phyloP scores from a whole-genome alignment of 1,140 invertebrate species.

The Scaptodrosophila lebanonensis region DNA sequence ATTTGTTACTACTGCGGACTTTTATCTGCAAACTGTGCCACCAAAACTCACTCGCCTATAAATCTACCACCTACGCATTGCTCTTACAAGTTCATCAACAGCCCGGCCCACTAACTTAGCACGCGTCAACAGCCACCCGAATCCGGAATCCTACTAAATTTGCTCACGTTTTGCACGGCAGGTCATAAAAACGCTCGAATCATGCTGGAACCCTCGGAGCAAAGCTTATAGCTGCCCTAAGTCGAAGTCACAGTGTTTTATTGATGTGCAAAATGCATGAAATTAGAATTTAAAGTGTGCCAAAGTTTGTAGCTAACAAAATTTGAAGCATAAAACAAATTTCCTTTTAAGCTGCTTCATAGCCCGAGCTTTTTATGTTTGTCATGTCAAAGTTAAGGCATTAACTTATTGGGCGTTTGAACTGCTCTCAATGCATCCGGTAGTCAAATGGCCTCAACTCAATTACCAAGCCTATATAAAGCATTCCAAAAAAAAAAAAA shows the following conservation, averaged over 20 bases:
- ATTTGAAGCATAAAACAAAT: conserved; percentile 8
- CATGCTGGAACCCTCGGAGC: conserved; percentile 34
- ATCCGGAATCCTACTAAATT: conserved; percentile 40
- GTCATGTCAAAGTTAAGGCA: not conserved
- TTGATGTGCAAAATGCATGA: conserved; percentile 73
- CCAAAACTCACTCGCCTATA: too few relatives aligned
- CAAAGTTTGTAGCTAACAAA: conserved; percentile 31
- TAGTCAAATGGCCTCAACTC: too few relatives aligned
- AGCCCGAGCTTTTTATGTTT: conserved; percentile 15
- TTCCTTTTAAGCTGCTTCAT: conserved; percentile 7
- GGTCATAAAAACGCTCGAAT: conserved; percentile 57
- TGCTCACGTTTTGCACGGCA: conserved; percentile 50
- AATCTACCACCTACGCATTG: too few relatives aligned
- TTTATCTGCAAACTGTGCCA: too few relatives aligned
- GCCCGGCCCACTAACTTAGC: conserved; percentile 27
- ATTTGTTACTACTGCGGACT: too few relatives aligned
- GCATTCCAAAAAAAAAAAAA: conserved; percentile 50
- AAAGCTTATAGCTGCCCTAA: conserved; percentile 3
- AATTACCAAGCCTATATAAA: conserved; percentile 43
- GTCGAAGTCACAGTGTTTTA: conserved; percentile 51
- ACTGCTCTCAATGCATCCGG: too few relatives aligned
- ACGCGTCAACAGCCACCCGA: too few relatives aligned
- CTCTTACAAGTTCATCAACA: conserved; percentile 57
- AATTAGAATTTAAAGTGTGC: conserved; percentile 71
- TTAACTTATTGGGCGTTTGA: conserved; percentile 11